These are phyloP conservation scores for Cylindroiulus punctatus DNA, from an alignment of 2,888 invertebrate genomes.

Conservation along the genomic window DNA sequence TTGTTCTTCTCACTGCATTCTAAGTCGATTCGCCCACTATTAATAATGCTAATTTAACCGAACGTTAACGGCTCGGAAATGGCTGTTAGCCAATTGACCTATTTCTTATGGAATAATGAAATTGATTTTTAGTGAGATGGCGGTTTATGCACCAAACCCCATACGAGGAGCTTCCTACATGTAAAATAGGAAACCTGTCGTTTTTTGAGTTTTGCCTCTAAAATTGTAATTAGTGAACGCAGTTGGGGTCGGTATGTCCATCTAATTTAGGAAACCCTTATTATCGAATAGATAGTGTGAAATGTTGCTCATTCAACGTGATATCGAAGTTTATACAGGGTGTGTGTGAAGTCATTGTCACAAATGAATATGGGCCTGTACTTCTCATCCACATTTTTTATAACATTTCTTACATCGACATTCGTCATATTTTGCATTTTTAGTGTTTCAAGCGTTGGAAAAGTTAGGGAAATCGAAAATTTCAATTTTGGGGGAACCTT, in stretches of 20 bases:
- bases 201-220: background rate
- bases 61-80: constrained; percentile 2
- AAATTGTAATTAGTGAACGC: background rate
- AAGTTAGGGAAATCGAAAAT: too few relatives aligned
- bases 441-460: too few relatives aligned
- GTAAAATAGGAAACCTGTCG: background rate
- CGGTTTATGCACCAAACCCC: background rate
- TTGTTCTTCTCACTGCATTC: constrained; percentile 1
- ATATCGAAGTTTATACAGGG: too few relatives aligned
- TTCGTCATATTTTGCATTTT: too few relatives aligned
- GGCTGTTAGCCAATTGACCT: constrained; percentile 34
- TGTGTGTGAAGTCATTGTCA: too few relatives aligned
- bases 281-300: too few relatives aligned
- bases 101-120: background rate
- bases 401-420: too few relatives aligned
- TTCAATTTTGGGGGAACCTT: too few relatives aligned
- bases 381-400: too few relatives aligned
- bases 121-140: background rate
- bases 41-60: constrained; percentile 34
- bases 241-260: background rate
- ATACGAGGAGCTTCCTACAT: background rate
- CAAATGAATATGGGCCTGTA: too few relatives aligned
- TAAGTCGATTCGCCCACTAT: constrained; percentile 7
- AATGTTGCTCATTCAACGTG: too few relatives aligned
- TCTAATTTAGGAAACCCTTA: background rate